Evolutionary conservation across 1,140 invertebrate species (phyloP).

Genomic region (Euschistus heros): DNA sequence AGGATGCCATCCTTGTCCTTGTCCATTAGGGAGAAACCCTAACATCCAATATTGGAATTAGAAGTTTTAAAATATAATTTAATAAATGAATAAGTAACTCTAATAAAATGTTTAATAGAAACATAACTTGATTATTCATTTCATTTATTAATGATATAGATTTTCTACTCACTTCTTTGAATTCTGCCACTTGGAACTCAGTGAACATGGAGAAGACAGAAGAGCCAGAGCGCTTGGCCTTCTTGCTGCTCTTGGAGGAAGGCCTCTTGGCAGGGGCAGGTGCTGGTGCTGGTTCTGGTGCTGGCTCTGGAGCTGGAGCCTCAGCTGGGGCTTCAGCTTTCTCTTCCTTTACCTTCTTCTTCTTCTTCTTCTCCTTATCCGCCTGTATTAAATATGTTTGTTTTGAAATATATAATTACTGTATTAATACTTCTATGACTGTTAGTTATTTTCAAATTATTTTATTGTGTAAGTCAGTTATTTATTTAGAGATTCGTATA

Average conservation of each 20-base stretch:
- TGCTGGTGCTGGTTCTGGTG: conserved; percentile 44
- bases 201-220: conserved; percentile 94
- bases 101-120: no score
- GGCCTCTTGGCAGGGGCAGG: conserved; percentile 45
- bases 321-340: conserved; percentile 44
- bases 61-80: no score
- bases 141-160: no score
- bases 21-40: conserved; percentile 98
- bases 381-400: conserved; percentile 41
- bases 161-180: conserved; percentile 68
- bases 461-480: no score
- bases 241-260: conserved; percentile 40
- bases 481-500: no score
- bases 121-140: no score
- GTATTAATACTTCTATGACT: no score
- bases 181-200: conserved; percentile 88
- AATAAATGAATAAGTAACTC: no score
- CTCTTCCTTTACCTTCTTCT: conserved; percentile 49
- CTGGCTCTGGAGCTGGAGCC: conserved; percentile 39
- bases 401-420: no score
- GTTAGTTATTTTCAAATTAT: no score
- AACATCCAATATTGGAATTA: no score
- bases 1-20: conserved; percentile 97
- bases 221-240: conserved; percentile 76
- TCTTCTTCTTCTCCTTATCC: conserved; percentile 72